Base-by-base conservation (phyloP, 2,113 vertebrate genomes). In the Tachycineta bicolor region DNA sequence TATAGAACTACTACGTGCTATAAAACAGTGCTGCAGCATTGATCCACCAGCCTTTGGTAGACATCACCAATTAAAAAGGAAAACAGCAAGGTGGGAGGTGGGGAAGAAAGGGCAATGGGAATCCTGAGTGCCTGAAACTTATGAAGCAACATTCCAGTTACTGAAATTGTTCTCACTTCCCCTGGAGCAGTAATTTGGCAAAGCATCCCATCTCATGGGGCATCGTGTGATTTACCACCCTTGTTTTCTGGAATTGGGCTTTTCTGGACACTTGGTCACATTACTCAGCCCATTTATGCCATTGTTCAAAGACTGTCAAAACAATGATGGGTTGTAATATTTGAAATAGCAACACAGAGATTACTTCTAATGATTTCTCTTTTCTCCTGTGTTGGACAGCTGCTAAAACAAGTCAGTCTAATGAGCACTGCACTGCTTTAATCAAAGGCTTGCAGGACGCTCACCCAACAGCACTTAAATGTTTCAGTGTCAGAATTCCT, bases 81-180 rank as follows among this genome's bases (percentile, higher is more conserved):
- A 78, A 81, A 52, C 21, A 53, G 28, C 2, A 4, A 88, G 19
- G 68, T 23, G 31, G 65, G 84, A 75, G 28, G 44, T n/a, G 29
- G 5, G 59, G 59, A 90, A 53, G 53, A 41, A 85, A 39, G 11
- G n/a, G n/a, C 14, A 2, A 24, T 5, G 14, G 43, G n/a, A 65
- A 33, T 62, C 33, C 68, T 43, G 21, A 77, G 39, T 60, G 53
- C 44, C 71, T 56, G 74, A 87, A 75, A 49, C 33, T 25, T 62
- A 65, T 69, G 84, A 91, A 92, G 44, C 24, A 91, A 89, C 56
- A 58, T 91, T 44, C 53, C 22, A 1, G n/a, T 89, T 62, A 44
- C 83, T 67, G 53, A 68, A 67, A 91, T 34, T 17, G 15, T 37
- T 90, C 83, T 93, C 70, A 76, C 77, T 93, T 95, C 93, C 91